Percentiles rank a stretch among this genome's conserved stretches.
Conservation (phyloP, 2,797 vertebrate species). For the Rhabdophis nuchalis region DNA sequence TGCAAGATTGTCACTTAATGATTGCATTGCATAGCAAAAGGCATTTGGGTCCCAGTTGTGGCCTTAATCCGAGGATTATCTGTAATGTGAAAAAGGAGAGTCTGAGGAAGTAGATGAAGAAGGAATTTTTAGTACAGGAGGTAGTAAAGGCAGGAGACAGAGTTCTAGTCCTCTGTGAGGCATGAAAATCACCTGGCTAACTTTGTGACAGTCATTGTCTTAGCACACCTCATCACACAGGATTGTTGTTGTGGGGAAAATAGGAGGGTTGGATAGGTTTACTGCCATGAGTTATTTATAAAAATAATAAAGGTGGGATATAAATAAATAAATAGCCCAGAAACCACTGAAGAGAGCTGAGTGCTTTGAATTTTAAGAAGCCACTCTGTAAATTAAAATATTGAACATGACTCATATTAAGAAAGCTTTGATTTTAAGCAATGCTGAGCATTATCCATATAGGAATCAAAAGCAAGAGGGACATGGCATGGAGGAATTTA, state of each 20-base stretch:
- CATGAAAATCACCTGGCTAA: background rate
- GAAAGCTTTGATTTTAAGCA: background rate
- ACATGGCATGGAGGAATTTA: background rate
- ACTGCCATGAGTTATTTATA: background rate
- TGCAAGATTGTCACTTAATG: background rate
- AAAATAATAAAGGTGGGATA: background rate
- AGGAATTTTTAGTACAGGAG: background rate
- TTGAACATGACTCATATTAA: background rate
- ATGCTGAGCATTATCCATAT: background rate
- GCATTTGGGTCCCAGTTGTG: background rate
- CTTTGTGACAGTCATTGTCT: background rate
- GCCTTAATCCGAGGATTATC: background rate
- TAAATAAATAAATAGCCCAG: background rate
- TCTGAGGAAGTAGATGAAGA: background rate
- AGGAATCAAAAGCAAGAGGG: constrained; percentile 7
- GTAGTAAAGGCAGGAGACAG: background rate
- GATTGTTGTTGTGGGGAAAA: background rate
- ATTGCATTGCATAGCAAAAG: background rate
- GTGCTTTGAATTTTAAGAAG: constrained; percentile 12
- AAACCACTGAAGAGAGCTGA: constrained; percentile 15
- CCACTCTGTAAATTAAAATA: constrained; percentile 5
- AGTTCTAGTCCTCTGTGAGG: background rate
- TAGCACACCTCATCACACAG: background rate
- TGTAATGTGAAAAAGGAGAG: background rate
- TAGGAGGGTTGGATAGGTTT: background rate